These are phyloP conservation scores for Smutsia temminckii DNA, from an alignment of 2,797 vertebrate genomes.

Conservation along the genomic window DNA sequence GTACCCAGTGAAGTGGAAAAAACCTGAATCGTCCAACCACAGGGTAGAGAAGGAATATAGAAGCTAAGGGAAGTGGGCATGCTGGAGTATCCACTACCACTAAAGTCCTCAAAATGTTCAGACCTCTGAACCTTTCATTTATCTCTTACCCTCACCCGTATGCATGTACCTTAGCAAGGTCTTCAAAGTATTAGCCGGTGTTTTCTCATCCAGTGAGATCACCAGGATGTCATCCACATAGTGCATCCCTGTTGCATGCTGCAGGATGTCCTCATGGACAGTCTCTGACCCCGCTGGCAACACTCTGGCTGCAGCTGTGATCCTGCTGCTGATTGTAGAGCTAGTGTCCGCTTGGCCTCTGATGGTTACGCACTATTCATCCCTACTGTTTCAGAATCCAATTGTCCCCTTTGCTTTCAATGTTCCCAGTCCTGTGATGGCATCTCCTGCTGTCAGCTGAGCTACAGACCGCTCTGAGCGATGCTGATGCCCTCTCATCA, in stretches of 20 bases:
- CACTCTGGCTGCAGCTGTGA: neutral
- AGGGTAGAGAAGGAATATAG: neutral
- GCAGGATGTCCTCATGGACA: neutral
- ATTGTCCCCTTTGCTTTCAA: neutral
- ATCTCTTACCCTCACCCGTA: neutral
- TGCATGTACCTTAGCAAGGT: neutral
- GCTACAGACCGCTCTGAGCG: neutral
- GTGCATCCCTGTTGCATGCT: neutral
- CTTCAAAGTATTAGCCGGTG: neutral
- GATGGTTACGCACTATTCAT: neutral
- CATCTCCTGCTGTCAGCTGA: neutral
- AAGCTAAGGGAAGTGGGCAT: neutral
- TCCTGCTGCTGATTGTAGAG: neutral
- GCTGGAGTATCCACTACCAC: neutral
- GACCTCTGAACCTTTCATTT: neutral
- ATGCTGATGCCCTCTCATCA: neutral
- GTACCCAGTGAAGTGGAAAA: neutral
- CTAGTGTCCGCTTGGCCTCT: neutral
- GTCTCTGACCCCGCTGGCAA: neutral
- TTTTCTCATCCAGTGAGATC: neutral
- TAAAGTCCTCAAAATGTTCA: neutral
- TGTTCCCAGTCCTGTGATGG: neutral
- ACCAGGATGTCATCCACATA: neutral
- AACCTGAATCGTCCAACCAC: neutral
- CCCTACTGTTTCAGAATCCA: neutral